Evolutionary conservation across 2,113 vertebrate genomes (phyloP), one percentile per base, ranked within the genome.

Genomic region (Tupaia tana): DNA sequence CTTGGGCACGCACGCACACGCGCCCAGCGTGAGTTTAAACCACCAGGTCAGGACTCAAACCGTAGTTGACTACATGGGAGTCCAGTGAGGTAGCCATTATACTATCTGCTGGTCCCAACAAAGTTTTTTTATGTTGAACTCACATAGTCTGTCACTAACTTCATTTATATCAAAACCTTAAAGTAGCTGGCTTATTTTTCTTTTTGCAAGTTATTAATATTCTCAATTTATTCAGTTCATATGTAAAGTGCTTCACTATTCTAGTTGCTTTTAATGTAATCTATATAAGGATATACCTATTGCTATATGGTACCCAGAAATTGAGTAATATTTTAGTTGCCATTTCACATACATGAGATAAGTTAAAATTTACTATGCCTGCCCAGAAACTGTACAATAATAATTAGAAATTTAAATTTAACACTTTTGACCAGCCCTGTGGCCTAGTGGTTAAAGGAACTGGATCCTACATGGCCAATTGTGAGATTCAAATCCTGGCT

Each of bases 151-250:
- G 81, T 75, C 25, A 19, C 56, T 79, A 54, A 67, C 16, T 90
- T 0, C 20, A 43, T 71, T 85, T 27, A 12, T 67, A 11, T 82
- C 11, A 89, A 80, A 80, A 7, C 74, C 25, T 24, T 89, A 19
- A 79, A 29, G 66, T 70, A 13, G 29, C 79, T 75, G 85, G 52
- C 3, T 6, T 58, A 27, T 91, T 87, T 95, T 86, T 9, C 18
- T 34, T 78, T 84, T 87, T 90, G 43, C 71, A 74, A 83, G 77
- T 78, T 92, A 86, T 43, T 43, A 78, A 81, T 66, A 78, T 74
- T 29, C 24, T 67, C 29, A 43, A 0, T 77, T 82, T 85, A 86
- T 69, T 86, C 31, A 54, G 1, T 83, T 67, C 31, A n/a, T 83
- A n/a, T 34, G 64, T 18, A 15, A 43, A 16, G 64, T 12, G 20